Base-by-base conservation (phyloP, 2,113 vertebrate genomes). In the Myotis yumanensis region DNA sequence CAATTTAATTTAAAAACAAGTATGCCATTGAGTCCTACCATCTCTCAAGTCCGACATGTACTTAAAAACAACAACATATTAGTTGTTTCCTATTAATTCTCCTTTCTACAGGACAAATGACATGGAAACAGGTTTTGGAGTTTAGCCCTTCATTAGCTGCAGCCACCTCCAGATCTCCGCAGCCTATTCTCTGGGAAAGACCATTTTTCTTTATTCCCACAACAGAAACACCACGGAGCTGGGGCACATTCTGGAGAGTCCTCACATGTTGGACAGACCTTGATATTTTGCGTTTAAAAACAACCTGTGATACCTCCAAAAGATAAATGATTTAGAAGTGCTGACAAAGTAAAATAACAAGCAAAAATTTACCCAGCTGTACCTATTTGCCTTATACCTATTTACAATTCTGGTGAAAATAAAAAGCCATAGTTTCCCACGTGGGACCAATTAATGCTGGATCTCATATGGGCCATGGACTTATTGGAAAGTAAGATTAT, bases 251-350 rank as follows among this genome's bases (percentile, higher is more conserved):
- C 32, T 81, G 20, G 51, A 89, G 16, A 59, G 37, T 32, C 6
- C 25, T 52, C 20, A 43, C 28, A 64, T 71, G 68, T 17, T 90
- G 72, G 64, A 4, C 76, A 94, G 82, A 80, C 16, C 5, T 76
- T 75, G 64, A 89, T 3, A 84, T 84, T 82, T 73, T 89, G 62
- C 30, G 90, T 72, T 95, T 90, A 81, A 96, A 59, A 84, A 54
- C 43, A 54, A 35, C 28, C 15, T 69, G 35, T 62, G 37, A 6
- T n/a, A 7, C 4, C 16, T 16, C 4, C 32, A 17, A 52, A 72
- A 86, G 46, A 93, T 12, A 80, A 76, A 84, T 71, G 52, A 86
- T 82, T 66, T 57, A 75, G 35, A 80, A 86, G 52, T 46, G 4
- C 22, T 48, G 25, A 22, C 3, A 66, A 95, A 85, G 69, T 52